These are phyloP conservation scores for Agriotes lineatus DNA, from an alignment of 2,888 invertebrate species.

Conservation along the genomic window DNA sequence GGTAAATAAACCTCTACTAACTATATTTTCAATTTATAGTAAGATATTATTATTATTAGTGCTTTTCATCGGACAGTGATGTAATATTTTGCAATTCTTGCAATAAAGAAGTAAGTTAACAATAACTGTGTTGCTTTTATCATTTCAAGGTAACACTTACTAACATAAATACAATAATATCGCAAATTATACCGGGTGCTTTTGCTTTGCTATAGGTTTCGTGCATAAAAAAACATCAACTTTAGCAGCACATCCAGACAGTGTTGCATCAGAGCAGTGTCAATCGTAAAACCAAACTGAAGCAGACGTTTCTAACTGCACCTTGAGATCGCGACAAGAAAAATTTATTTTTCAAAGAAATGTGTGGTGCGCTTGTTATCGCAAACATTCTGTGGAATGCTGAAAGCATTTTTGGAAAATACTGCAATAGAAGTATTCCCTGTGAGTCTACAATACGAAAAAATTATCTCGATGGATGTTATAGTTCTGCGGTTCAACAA, in stretches of 20 bases:
- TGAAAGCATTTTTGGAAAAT: neutral
- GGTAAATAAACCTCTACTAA: no score
- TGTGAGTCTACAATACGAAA: no score
- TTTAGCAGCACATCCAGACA: no score
- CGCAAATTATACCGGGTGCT: neutral
- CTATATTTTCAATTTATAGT: no score
- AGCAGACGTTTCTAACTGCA: neutral
- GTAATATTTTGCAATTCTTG: neutral
- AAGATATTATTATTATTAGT: no score
- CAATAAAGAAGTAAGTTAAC: neutral
- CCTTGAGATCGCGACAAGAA: neutral
- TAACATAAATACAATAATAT: neutral
- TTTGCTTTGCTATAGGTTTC: neutral
- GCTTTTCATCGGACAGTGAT: no score
- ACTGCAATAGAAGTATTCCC: neutral
- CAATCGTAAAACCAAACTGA: no score
- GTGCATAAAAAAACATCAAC: no score
- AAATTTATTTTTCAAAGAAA: neutral
- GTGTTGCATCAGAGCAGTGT: neutral
- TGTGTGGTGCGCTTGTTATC: no score
- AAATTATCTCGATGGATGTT: neutral
- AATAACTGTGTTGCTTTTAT: neutral
- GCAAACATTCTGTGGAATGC: neutral
- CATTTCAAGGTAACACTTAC: no score
- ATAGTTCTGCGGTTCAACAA: neutral